A percentile compares a stretch with the other conserved stretches of the same genome.
Conservation (phyloP, 2,888 invertebrate genomes). For the Lingula anatina region DNA sequence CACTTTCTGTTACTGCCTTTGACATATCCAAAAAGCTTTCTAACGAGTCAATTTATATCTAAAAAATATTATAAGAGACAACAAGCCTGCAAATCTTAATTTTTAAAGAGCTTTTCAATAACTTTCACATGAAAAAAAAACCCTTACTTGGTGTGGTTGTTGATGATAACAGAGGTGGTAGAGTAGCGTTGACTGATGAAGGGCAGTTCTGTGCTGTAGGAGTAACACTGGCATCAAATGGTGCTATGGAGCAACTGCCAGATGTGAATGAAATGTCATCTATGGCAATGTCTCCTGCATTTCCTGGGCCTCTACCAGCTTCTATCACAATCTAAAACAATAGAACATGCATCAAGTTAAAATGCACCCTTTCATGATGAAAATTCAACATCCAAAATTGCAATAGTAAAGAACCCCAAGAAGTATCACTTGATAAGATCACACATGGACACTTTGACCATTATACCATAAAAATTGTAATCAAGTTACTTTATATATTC, state of each 20-base stretch:
- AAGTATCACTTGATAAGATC: too few relatives aligned
- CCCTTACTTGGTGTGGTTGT: conserved; percentile 20
- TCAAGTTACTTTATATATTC: too few relatives aligned
- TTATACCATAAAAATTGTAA: too few relatives aligned
- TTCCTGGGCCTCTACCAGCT: too few relatives aligned
- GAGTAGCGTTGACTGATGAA: conserved; percentile 14
- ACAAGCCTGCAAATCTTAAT: conserved; percentile 1
- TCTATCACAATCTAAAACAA: conserved; percentile 1
- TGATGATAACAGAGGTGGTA: conserved; percentile 11
- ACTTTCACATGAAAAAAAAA: background rate
- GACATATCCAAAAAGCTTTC: conserved; percentile 1
- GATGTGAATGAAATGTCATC: conserved; percentile 39
- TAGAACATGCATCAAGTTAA: too few relatives aligned
- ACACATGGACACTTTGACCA: too few relatives aligned
- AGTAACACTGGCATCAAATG: conserved; percentile 20
- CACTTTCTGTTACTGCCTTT: background rate
- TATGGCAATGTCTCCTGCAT: conserved; percentile 39
- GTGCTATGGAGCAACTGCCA: conserved; percentile 22
- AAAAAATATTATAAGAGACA: conserved; percentile 11
- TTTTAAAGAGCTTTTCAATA: background rate
- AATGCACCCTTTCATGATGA: too few relatives aligned
- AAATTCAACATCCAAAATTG: too few relatives aligned
- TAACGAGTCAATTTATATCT: conserved; percentile 5
- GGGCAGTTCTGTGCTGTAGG: conserved; percentile 17
- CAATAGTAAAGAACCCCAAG: too few relatives aligned